phyloP scores from a whole-genome alignment of 2,888 invertebrate species.

The Autographa gamma region DNA sequence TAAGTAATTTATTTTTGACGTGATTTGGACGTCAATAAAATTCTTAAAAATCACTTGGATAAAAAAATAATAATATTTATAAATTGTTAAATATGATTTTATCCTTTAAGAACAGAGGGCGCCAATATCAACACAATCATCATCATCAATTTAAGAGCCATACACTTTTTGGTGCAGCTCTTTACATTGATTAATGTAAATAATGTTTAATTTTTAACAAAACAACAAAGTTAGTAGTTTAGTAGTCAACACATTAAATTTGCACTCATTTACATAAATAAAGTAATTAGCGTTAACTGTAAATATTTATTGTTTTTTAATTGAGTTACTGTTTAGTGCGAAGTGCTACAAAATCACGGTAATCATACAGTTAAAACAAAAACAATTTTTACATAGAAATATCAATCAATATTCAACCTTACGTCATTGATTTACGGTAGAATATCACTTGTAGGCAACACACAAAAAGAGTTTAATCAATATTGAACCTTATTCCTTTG shows the following conservation, averaged over 20 bases:
- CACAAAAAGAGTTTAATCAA: not conserved
- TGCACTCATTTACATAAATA: not conserved
- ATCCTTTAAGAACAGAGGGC: too few species aligned
- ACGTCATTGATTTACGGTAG: not conserved
- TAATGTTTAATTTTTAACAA: too few species aligned
- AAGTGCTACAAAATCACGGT: conserved; percentile 1
- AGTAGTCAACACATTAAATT: not conserved
- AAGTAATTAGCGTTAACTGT: not conserved
- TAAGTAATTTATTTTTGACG: too few species aligned
- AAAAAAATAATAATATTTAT: too few species aligned
- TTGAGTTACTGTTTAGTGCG: not conserved
- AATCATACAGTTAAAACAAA: not conserved
- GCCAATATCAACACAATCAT: too few species aligned
- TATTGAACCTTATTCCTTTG: not conserved
- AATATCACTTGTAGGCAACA: not conserved
- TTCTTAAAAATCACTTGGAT: too few species aligned
- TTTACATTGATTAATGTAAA: too few species aligned
- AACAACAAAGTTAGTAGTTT: too few species aligned
- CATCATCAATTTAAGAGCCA: too few species aligned
- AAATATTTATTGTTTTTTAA: not conserved
- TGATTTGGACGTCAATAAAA: too few species aligned
- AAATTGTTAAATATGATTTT: too few species aligned
- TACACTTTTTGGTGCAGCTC: too few species aligned
- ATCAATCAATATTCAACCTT: not conserved
- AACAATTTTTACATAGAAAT: not conserved